phyloP scores from a whole-genome alignment of 2,888 invertebrate species.

The Octodonta nipae region DNA sequence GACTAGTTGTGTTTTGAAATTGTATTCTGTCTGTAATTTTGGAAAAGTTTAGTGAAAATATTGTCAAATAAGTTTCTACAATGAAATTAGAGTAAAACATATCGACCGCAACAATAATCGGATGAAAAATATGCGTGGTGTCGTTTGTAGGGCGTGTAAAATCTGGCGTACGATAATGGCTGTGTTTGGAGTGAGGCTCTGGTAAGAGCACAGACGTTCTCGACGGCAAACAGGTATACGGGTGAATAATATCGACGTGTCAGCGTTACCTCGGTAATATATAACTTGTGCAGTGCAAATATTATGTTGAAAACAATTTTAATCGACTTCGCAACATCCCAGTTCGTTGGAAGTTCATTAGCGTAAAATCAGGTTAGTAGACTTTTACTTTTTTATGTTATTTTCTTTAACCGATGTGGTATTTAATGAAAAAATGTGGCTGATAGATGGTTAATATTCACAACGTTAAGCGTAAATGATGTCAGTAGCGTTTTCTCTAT shows the following conservation, averaged over 20 bases:
- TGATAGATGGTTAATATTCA: no score
- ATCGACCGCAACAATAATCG: constrained; percentile 1
- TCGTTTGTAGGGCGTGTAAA: constrained; percentile 27
- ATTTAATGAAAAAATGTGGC: background rate
- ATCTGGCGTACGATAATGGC: constrained; percentile 28
- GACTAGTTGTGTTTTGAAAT: constrained; percentile 30
- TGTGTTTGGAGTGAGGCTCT: constrained; percentile 20
- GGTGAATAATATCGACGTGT: constrained; percentile 17
- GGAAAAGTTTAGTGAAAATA: constrained; percentile 11
- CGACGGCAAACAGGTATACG: constrained; percentile 13
- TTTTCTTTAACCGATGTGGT: constrained; percentile 7
- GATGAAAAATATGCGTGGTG: constrained; percentile 6
- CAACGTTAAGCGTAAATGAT: no score
- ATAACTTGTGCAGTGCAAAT: constrained; percentile 5
- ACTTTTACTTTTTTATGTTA: constrained; percentile 5
- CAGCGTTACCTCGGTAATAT: constrained; percentile 10
- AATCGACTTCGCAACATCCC: no score
- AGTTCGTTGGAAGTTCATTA: constrained; percentile 4
- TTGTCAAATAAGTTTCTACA: constrained; percentile 5
- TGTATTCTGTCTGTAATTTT: constrained; percentile 23
- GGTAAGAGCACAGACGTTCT: constrained; percentile 14
- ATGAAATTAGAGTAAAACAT: constrained; percentile 2
- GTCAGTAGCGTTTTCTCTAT: no score
- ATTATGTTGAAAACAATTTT: no score
- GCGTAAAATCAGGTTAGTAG: constrained; percentile 15